Evolutionary conservation across 2,113 vertebrate species (phyloP).

Genomic region (Eulemur macaco): DNA sequence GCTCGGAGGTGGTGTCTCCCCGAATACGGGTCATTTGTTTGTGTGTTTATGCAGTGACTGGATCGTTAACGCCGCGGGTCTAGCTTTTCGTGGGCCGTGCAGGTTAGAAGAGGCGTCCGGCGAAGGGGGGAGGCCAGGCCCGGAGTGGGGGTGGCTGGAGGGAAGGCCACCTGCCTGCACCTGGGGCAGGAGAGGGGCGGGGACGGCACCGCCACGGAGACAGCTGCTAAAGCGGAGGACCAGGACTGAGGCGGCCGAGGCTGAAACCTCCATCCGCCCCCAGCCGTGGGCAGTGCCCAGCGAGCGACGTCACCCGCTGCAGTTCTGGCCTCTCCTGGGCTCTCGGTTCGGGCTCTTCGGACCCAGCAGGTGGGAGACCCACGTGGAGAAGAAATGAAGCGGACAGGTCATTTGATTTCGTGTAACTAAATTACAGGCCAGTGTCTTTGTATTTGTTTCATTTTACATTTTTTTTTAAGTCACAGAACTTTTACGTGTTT

Average conservation of each 20-base stretch:
- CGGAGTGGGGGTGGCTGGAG: too few species aligned
- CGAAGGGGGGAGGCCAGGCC: not conserved
- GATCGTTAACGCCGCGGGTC: not conserved
- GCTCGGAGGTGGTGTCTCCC: not conserved
- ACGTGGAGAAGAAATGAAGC: not conserved
- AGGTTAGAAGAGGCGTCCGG: not conserved
- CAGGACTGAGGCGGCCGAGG: not conserved
- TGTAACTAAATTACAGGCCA: not conserved
- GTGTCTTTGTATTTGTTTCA: not conserved
- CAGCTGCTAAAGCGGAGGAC: too few species aligned
- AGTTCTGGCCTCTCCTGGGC: not conserved
- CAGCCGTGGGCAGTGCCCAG: rapidly evolving
- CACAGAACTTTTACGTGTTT: not conserved
- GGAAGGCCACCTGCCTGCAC: too few species aligned
- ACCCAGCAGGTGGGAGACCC: not conserved
- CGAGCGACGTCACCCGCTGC: not conserved
- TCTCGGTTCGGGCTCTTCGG: not conserved
- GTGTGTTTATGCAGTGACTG: too few species aligned
- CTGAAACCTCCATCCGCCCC: too few species aligned
- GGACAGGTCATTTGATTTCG: not conserved
- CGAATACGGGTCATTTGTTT: rapidly evolving
- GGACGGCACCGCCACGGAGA: not conserved
- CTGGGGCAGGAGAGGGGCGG: not conserved
- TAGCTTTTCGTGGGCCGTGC: not conserved
- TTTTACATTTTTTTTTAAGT: not conserved